Percentiles rank a stretch among this genome's conserved stretches.
These are phyloP conservation scores for Uromys caudimaculatus DNA, from an alignment of 2,797 vertebrate genomes.

Conservation along the genomic window DNA sequence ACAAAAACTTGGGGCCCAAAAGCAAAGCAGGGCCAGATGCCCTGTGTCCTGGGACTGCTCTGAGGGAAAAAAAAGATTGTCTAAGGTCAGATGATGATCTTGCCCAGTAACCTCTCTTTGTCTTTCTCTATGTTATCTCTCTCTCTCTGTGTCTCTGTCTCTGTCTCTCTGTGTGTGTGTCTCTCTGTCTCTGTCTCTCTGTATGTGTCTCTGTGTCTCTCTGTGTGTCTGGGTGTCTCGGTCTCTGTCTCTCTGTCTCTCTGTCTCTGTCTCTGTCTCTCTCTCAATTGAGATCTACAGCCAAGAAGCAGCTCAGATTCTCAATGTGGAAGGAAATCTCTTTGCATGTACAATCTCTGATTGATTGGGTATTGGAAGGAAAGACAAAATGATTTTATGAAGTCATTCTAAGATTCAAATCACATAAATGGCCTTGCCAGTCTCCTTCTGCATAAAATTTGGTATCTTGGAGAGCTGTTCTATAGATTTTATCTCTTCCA, in stretches of 20 bases:
- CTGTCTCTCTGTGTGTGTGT: background rate
- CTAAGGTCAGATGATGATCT: slow-evolving; percentile 82
- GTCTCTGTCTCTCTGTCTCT: background rate
- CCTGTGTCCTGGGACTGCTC: slow-evolving; percentile 69
- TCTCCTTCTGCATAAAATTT: slow-evolving; percentile 83
- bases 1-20: slow-evolving; percentile 68
- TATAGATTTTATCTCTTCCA: slow-evolving; percentile 63
- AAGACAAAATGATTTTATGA: slow-evolving; percentile 81
- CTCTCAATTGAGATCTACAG: background rate
- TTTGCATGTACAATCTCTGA: slow-evolving; percentile 81
- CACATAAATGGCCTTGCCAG: slow-evolving; percentile 75
- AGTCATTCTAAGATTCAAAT: slow-evolving; percentile 86
- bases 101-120: slow-evolving; percentile 65
- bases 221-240: too few relatives aligned
- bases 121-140: background rate
- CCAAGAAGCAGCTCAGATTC: slow-evolving; percentile 80
- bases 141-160: background rate
- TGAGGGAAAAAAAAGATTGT: slow-evolving; percentile 77
- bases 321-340: slow-evolving; percentile 82
- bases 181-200: background rate
- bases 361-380: slow-evolving; percentile 77
- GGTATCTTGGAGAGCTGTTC: slow-evolving; percentile 72
- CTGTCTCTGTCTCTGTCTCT: background rate
- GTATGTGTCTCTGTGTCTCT: background rate
- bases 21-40: background rate